Conservation (phyloP, 2,797 vertebrate species). For the Sebastes umbrosus region DNA sequence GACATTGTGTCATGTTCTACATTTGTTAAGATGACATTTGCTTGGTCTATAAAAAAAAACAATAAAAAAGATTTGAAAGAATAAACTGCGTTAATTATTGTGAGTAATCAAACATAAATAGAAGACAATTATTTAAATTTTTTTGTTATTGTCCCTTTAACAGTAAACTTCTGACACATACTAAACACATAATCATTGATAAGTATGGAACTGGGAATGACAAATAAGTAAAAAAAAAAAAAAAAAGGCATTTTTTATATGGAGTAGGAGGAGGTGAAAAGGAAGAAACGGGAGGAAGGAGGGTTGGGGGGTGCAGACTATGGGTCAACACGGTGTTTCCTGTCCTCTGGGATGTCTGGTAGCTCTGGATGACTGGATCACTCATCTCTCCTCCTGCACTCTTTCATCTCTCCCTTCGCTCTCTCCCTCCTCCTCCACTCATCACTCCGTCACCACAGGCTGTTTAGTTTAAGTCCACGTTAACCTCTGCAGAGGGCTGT, state of each 20-base stretch:
- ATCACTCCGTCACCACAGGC: constrained; percentile 40
- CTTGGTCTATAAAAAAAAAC: too few relatives aligned
- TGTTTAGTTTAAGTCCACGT: constrained; percentile 24
- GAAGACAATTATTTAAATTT: background rate
- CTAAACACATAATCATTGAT: background rate
- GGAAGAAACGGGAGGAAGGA: background rate
- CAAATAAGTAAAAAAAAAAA: too few relatives aligned
- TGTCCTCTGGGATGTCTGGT: constrained; percentile 37
- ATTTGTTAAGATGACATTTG: too few relatives aligned
- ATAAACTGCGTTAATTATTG: background rate
- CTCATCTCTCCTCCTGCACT: constrained; percentile 40
- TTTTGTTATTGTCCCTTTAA: background rate
- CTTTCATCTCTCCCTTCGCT: constrained; percentile 34
- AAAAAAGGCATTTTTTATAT: background rate
- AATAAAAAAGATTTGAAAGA: too few relatives aligned
- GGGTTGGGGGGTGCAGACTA: background rate
- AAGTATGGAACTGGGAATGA: background rate
- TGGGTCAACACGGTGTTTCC: constrained; percentile 38
- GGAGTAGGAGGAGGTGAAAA: background rate
- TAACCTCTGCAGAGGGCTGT: background rate
- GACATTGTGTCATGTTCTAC: too few relatives aligned
- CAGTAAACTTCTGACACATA: background rate
- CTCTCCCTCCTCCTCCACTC: constrained; percentile 30
- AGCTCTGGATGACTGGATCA: constrained; percentile 37
- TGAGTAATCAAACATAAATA: background rate